Base-by-base conservation (phyloP, 1,140 invertebrate genomes). In the Heliconius hermathena region DNA sequence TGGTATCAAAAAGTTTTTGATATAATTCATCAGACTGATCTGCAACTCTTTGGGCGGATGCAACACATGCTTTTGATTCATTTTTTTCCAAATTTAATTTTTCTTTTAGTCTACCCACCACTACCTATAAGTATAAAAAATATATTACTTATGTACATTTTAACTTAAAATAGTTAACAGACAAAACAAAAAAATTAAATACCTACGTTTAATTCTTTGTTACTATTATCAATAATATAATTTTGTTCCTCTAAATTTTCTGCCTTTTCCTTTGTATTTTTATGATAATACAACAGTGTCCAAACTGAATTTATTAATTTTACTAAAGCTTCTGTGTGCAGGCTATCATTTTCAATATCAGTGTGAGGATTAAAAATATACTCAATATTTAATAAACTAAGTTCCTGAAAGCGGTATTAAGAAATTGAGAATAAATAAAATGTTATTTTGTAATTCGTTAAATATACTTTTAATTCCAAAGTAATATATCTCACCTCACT, bases 51-150 rank as follows among this genome's bases (percentile, higher is more conserved):
- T 93, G 93, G 13, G 93, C 91, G 66, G 91, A 89, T 41, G 91
- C 91, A 38, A 93, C 88, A 88, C 93, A 94, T 20, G 92, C 89
- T 81, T 85, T 90, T 0, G 91, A 87, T 84, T 93, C 91, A 89
- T 92, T 93, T 79, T 93, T 91, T 78, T 93, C 92, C 46, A 71
- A 74, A 71, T 77, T 89, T 41, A 93, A 78, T 78, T 91, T 93
- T 18, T 93, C 87, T 82, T 92, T 93, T 22, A 91, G 77, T 78
- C 78, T 89, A 60, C 76, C 77, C 1, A 90, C 71, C 16, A 72
- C 36, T 38, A 72, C 71, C 71, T 72, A 38, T 3, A 38, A 66
- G 29, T 29, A 29, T 66, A 4, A 66, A 16, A 66, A 26, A 66
- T 29, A 20, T 41, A 72, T 41, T 41, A 38, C 18, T 6, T 26